Evolutionary conservation across 1,140 invertebrate genomes (phyloP), one percentile per base, ranked within the genome.

Genomic region (Eriosoma lanigerum): DNA sequence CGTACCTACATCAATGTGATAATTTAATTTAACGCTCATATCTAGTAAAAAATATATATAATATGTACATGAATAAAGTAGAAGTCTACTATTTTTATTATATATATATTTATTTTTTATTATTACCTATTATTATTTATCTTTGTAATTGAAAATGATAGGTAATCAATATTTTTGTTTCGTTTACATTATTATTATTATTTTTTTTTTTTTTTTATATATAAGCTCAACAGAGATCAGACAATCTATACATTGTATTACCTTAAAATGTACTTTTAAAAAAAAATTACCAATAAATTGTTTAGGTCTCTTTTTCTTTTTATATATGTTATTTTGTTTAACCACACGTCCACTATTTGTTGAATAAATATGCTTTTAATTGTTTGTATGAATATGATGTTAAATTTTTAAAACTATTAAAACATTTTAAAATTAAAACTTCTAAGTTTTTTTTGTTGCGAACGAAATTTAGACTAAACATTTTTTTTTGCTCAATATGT

Each of bases 11-110:
- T 76, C n/a, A 64, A 70, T 83, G 82, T 82, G 82, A 82, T 83
- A 82, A 81, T 80, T 83, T 82, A 58, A 46, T 82, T 81, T 56
- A 70, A 80, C 44, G 82, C 82, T 82, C 82, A 82, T 78, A 60
- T 60, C 15, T 76, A 46, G 32, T 26, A 19, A 78, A 60, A 60
- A 73, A 73, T 13, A 44, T 60, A 44, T 48, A 62, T 62, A 46
- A 44, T 48, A 62, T 62, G n/a, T 75, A 68, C 46, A 48, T 29
- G 19, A 52, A 52, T 19, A 72, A 17, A 48, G n/a, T 78, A 78
- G 56, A 24, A 62, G 62, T 38, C 12, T 76, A 60, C 21, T 78
- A 46, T 60, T 44, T 46, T 78, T 78, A 78, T 48, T 62, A 60
- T 62, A 62, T 60, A 46, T 19, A 24, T 58, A 46, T 19, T 24